Conservation (phyloP, 2,888 invertebrate genomes). For the Drosophila peninsularis region DNA sequence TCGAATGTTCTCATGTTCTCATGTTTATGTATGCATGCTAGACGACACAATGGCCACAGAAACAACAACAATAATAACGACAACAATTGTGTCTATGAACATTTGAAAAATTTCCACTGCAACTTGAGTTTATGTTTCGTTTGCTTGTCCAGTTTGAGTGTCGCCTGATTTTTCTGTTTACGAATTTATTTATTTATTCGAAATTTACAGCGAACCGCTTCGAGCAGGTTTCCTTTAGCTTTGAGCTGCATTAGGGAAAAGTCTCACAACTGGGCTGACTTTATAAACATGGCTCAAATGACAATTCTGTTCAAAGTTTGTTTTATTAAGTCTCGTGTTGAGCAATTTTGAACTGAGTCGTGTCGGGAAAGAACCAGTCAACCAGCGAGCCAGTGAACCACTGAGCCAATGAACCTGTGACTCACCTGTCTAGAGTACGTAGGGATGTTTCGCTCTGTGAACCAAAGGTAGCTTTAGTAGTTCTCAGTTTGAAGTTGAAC, state of each 20-base stretch:
- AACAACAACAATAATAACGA: constrained; percentile 7
- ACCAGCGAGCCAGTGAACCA: no score
- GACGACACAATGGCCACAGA: constrained; percentile 23
- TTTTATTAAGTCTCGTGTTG: not conserved
- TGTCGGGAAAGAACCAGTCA: no score
- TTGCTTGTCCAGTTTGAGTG: not conserved
- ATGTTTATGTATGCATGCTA: constrained; percentile 56
- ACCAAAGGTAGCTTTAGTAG: no score
- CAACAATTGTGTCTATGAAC: constrained; percentile 18
- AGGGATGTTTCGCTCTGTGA: no score
- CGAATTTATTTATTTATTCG: constrained; percentile 2
- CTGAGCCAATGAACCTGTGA: no score
- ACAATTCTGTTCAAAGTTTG: not conserved
- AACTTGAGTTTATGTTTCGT: constrained; percentile 28
- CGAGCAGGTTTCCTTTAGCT: not conserved
- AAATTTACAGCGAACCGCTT: not conserved
- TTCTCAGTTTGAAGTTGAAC: no score
- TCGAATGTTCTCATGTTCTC: constrained; percentile 64
- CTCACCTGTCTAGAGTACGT: no score
- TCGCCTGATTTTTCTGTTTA: constrained; percentile 19
- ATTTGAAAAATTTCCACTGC: constrained; percentile 62
- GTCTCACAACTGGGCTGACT: no score
- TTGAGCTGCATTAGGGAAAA: not conserved
- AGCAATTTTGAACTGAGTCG: not conserved
- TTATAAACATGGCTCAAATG: not conserved